Evolutionary conservation across 37 sponge, comb jelly and placozoan species (phyloP).

Genomic region (Haliclona indistincta): DNA sequence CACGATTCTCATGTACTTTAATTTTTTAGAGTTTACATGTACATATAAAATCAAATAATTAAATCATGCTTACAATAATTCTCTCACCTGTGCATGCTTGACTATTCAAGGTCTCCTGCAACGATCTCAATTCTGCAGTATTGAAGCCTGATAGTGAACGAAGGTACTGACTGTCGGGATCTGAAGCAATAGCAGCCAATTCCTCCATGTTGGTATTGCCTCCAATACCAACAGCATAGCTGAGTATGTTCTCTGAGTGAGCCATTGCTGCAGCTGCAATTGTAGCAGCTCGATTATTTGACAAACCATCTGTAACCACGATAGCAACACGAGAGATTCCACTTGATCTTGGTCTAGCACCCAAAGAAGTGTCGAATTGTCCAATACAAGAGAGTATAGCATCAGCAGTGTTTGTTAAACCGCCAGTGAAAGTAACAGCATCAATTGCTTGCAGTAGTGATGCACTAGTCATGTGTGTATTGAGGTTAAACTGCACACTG

Average conservation of each 20-base stretch:
- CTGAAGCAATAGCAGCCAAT: neutral
- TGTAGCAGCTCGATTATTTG: neutral
- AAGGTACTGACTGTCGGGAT: neutral
- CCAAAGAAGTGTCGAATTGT: too few species aligned
- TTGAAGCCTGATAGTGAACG: neutral
- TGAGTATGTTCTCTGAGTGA: neutral
- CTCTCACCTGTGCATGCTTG: too few species aligned
- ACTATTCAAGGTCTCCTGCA: too few species aligned
- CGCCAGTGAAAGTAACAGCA: neutral
- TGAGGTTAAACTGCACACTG: neutral
- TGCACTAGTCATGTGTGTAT: neutral
- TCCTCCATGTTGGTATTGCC: neutral
- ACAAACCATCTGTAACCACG: constrained; percentile 16
- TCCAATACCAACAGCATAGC: constrained; percentile 19
- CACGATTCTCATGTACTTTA: too few species aligned
- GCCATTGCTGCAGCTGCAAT: neutral
- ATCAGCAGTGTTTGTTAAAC: constrained; percentile 1
- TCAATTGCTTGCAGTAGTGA: constrained; percentile 16
- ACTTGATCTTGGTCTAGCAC: too few species aligned
- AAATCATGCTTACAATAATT: too few species aligned
- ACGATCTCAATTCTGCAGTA: too few species aligned
- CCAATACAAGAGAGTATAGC: too few species aligned
- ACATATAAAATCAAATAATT: too few species aligned
- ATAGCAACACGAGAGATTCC: constrained; percentile 14
- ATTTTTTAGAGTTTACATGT: too few species aligned